These are phyloP conservation scores for Brachypodius melanocephalos DNA, from an alignment of 2,113 vertebrate genomes.

Conservation along the genomic window DNA sequence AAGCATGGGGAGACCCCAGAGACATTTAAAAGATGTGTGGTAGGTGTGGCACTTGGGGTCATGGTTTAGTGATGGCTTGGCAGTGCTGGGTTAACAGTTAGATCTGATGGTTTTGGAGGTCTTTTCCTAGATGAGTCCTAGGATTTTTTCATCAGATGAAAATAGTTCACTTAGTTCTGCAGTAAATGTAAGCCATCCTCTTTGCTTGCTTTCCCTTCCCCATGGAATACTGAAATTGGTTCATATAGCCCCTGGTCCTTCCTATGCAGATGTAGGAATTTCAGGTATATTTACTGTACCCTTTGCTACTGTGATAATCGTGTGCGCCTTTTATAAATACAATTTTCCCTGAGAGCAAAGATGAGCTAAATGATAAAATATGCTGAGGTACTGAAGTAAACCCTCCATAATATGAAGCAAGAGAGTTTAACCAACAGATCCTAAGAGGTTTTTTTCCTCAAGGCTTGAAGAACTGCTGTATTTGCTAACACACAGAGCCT, in stretches of 20 bases:
- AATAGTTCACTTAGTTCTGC: background rate
- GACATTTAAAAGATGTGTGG: background rate
- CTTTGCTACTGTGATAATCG: fast-evolving
- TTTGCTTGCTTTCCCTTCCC: background rate
- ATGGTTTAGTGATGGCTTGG: background rate
- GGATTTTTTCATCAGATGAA: background rate
- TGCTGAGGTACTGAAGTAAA: background rate
- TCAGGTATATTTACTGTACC: background rate
- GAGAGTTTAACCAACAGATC: background rate
- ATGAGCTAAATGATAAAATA: background rate
- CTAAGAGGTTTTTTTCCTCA: background rate
- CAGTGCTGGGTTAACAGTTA: background rate
- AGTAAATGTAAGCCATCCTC: background rate
- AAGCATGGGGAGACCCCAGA: background rate
- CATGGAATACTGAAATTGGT: background rate
- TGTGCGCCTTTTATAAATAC: fast-evolving
- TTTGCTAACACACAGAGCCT: background rate
- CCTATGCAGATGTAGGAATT: background rate
- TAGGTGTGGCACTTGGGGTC: background rate
- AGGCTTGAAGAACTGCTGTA: background rate
- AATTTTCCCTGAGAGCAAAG: background rate
- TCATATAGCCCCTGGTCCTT: background rate
- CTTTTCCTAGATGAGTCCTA: background rate
- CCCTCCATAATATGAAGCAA: background rate
- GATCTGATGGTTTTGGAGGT: background rate